These are phyloP conservation scores for Nicator chloris DNA, from an alignment of 2,113 vertebrate genomes.

Conservation along the genomic window DNA sequence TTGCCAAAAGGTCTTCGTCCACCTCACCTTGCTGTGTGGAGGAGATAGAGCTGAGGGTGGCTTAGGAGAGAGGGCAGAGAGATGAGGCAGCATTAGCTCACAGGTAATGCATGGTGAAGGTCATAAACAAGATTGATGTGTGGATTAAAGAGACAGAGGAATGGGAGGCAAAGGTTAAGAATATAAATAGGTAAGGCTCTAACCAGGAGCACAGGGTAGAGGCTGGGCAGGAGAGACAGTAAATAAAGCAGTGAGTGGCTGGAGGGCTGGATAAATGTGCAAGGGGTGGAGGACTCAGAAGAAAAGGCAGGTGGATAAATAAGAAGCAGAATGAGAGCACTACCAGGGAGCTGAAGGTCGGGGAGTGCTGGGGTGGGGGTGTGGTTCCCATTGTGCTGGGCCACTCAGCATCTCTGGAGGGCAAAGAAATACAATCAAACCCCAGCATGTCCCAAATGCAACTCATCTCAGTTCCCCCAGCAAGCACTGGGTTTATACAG, in stretches of 20 bases:
- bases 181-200: slow-evolving; percentile 13
- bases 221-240: background rate
- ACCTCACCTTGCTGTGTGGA: no score
- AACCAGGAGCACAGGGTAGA: background rate
- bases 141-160: background rate
- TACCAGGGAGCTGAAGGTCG: rapidly evolving
- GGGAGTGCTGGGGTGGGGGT: background rate
- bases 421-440: background rate
- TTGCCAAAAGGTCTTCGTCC: background rate
- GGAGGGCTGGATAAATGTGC: background rate
- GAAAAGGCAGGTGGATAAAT: background rate
- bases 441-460: background rate
- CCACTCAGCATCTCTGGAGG: background rate
- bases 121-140: slow-evolving; percentile 39
- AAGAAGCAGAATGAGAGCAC: background rate
- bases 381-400: rapidly evolving
- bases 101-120: background rate
- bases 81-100: background rate
- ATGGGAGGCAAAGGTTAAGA: background rate
- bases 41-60: background rate
- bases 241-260: background rate
- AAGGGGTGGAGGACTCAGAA: background rate
- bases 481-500: rapidly evolving
- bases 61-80: background rate
- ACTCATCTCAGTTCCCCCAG: background rate